A percentile compares a stretch with the other conserved stretches of the same genome.
phyloP scores from a whole-genome alignment of 2,888 invertebrate genomes.

The Smittia sp. region DNA sequence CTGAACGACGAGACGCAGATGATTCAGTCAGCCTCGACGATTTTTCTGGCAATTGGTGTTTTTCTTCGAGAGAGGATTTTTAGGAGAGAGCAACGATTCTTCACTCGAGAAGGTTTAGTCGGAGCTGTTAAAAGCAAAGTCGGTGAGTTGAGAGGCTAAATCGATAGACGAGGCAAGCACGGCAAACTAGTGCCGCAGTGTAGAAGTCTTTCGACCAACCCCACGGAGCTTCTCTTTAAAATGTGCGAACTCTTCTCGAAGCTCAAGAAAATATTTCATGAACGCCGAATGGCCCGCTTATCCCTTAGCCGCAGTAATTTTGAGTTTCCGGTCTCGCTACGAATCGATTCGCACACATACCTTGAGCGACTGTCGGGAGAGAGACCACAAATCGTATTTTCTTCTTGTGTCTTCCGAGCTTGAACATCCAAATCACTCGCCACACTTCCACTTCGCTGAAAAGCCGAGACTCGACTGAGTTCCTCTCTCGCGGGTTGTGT shows the following conservation, averaged over 20 bases:
- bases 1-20: not conserved
- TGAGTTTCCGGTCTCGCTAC: conserved; percentile 15
- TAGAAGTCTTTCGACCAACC: too few species aligned
- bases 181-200: too few species aligned
- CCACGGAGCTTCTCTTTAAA: too few species aligned
- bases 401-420: not conserved
- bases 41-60: not conserved
- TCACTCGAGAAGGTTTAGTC: not conserved
- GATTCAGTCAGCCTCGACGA: not conserved
- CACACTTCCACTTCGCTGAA: not conserved
- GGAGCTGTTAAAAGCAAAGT: not conserved
- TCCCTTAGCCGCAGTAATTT: conserved; percentile 10
- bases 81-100: not conserved
- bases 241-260: too few species aligned
- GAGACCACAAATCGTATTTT: not conserved
- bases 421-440: too few species aligned
- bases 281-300: too few species aligned
- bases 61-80: not conserved
- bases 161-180: too few species aligned
- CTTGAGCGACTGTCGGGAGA: not conserved
- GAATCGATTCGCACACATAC: not conserved
- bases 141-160: not conserved
- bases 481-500: not conserved
- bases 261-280: too few species aligned
- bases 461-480: not conserved